Conservation (phyloP, 2,113 vertebrate genomes). For the Martes martes region DNA sequence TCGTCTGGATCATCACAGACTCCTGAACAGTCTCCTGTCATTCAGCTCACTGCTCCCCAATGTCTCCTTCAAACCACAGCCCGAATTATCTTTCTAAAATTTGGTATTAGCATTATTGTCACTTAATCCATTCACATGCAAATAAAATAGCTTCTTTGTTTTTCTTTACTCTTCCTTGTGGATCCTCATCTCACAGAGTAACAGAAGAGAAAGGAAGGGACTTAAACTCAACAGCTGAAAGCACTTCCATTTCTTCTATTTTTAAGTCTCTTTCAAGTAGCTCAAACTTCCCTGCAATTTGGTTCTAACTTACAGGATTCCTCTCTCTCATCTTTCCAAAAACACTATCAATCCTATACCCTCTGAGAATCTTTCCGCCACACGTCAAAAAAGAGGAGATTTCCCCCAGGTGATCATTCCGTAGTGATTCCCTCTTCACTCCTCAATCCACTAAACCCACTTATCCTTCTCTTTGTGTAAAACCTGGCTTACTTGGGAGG, state of each 20-base stretch:
- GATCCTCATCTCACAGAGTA: neutral
- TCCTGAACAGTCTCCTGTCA: neutral
- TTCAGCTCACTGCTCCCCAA: neutral
- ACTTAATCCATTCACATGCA: neutral
- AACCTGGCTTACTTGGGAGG: neutral
- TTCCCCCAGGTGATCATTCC: neutral
- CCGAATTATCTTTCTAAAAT: conserved; percentile 27
- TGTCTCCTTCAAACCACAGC: neutral
- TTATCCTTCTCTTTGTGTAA: neutral
- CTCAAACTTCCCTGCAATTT: neutral
- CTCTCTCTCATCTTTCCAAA: conserved; percentile 10
- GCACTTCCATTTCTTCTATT: neutral
- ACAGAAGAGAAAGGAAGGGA: neutral
- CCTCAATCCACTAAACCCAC: neutral
- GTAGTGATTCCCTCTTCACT: neutral
- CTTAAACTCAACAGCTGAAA: neutral
- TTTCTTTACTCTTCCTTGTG: neutral
- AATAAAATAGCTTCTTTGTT: neutral
- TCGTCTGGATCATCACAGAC: neutral
- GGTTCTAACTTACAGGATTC: neutral
- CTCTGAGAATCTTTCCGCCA: neutral
- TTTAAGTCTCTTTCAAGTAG: conserved; percentile 12
- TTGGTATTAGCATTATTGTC: neutral
- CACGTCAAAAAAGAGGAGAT: neutral
- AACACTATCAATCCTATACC: neutral